These are phyloP conservation scores for Oopsacas minuta DNA, from an alignment of 37 sponge, comb jelly and placozoan genomes.

Conservation along the genomic window DNA sequence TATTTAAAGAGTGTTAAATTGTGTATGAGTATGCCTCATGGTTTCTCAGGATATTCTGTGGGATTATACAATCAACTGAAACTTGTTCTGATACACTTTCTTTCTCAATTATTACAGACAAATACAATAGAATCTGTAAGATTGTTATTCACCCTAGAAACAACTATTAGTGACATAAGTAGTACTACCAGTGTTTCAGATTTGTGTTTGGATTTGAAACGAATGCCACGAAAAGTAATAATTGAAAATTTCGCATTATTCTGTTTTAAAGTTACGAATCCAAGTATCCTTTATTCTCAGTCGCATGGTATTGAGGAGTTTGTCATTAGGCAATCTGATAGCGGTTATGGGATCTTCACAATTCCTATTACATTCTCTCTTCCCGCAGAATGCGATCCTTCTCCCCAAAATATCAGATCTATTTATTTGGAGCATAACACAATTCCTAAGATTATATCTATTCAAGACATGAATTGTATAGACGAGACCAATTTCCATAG, in stretches of 20 bases:
- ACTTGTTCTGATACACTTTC: neutral
- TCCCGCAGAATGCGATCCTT: neutral
- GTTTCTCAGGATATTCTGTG: neutral
- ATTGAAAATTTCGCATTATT: conserved; percentile 2
- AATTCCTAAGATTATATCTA: neutral
- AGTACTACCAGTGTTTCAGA: neutral
- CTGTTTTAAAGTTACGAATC: neutral
- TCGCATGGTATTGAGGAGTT: neutral
- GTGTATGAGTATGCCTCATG: neutral
- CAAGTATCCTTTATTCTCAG: neutral
- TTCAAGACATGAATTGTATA: neutral
- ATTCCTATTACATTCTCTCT: neutral
- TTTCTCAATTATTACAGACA: neutral
- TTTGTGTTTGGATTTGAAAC: neutral
- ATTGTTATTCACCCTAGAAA: neutral
- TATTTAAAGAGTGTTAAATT: neutral
- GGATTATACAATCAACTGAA: neutral
- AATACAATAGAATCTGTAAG: neutral
- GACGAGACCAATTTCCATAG: neutral
- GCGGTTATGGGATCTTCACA: neutral
- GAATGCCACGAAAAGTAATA: neutral
- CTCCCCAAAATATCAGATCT: neutral
- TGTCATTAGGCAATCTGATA: neutral
- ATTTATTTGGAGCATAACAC: neutral
- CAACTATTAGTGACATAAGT: neutral